Conservation (phyloP, 2,113 vertebrate species). For the Chloropsis hardwickii region DNA sequence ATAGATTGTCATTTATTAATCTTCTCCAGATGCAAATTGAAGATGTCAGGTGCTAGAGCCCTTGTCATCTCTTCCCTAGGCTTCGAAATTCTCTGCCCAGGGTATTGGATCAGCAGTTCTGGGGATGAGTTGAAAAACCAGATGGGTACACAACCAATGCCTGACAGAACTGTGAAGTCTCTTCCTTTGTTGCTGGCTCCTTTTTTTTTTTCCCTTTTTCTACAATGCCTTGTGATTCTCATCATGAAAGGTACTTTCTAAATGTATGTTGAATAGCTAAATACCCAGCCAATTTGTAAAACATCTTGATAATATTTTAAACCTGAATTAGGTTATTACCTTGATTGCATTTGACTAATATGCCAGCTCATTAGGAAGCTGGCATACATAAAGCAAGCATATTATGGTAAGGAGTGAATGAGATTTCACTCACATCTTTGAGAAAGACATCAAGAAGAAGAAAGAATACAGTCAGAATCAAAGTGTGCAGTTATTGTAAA, state of each 20-base stretch:
- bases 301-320: constrained; percentile 23
- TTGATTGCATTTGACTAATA: constrained; percentile 57
- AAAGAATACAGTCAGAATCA: background rate
- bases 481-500: background rate
- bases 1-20: constrained; percentile 22
- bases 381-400: background rate
- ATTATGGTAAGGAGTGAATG: background rate
- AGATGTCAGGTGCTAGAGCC: background rate
- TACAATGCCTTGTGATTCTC: background rate
- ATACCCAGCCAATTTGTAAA: constrained; percentile 26
- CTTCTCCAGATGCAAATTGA: constrained; percentile 17
- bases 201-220: background rate
- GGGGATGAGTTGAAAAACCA: background rate
- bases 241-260: background rate
- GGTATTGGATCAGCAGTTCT: background rate
- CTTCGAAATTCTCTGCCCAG: background rate
- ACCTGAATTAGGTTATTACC: constrained; percentile 47
- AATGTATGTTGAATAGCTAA: constrained; percentile 7
- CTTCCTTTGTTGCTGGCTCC: background rate
- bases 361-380: constrained; percentile 38
- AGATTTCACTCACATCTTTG: background rate
- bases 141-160: background rate
- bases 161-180: background rate
- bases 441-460: background rate
- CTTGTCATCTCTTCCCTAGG: background rate